Evolutionary conservation across 2,113 vertebrate genomes (phyloP), one percentile per base, ranked within the genome.

Genomic region (Leptobrachium ailaonicum): DNA sequence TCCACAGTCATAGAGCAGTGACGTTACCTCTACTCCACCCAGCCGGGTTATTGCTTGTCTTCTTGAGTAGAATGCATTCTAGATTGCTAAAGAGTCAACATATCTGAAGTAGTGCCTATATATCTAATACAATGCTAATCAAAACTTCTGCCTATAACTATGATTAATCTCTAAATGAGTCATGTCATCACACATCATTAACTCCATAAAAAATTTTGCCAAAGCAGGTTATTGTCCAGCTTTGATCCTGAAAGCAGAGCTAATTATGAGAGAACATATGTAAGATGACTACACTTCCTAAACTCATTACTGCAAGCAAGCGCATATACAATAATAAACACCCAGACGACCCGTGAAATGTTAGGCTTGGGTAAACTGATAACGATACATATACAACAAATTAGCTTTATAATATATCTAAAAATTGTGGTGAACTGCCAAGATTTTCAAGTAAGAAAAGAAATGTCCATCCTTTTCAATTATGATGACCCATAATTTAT

Each of bases 141-240:
- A 47, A 53, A 66, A 32, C 11, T 10, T 40, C 11, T 54, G 64
- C 62, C 8, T 68, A 66, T 3, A 53, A 76, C n/a, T 76, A 76
- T 76, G 75, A 68, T 77, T 44, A 70, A 77, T 70, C 66, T 67
- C 13, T n/a, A 45, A n/a, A 41, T 77, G 53, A 77, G 68, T 56
- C 41, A 40, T 42, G 66, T 69, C 75, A 70, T 4, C 67, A 66
- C 75, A 77, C 75, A 77, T 77, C 75, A 70, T 77, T 77, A 77
- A 77, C 75, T 70, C 43, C 69, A 41, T 58, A 53, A 69, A 77
- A 69, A 69, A 69, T 60, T 60, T 13, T 45, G 5, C 43, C 53
- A 54, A 47, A 32, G 6, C 50, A 58, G 53, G 47, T 50, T 50
- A 50, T 50, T 50, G 47, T 50, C 47, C 47, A 11, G 66, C 66